Evolutionary conservation across 2,888 invertebrate species (phyloP).

Genomic region (Eupithecia subfuscata): DNA sequence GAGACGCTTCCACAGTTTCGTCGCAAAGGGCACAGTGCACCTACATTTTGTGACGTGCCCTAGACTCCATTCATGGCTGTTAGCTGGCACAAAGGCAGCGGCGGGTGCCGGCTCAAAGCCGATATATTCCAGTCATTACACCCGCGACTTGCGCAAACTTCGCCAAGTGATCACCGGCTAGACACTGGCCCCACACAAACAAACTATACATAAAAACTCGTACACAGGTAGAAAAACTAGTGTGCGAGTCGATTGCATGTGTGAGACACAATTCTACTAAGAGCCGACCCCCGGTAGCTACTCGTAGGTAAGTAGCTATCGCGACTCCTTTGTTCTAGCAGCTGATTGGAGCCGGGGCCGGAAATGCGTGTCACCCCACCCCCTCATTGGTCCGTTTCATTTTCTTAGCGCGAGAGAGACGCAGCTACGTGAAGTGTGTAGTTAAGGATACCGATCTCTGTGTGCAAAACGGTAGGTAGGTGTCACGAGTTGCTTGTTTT

Average conservation of each 20-base stretch:
- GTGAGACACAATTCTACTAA: constrained; percentile 71
- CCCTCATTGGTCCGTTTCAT: constrained; percentile 84
- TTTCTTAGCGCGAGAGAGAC: constrained; percentile 83
- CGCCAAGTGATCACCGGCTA: constrained; percentile 72
- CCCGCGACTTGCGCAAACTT: constrained; percentile 70
- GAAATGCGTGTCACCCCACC: constrained; percentile 84
- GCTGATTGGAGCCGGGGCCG: constrained; percentile 84
- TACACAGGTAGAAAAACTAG: constrained; percentile 69
- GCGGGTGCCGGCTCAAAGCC: constrained; percentile 59
- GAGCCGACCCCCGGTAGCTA: constrained; percentile 76
- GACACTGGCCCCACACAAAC: constrained; percentile 71
- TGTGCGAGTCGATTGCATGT: constrained; percentile 63
- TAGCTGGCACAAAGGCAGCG: constrained; percentile 61
- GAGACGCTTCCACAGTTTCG: constrained; percentile 31
- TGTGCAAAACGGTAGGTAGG: constrained; percentile 77
- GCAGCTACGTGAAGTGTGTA: constrained; percentile 78
- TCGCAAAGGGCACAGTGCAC: constrained; percentile 35
- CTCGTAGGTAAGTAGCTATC: constrained; percentile 82
- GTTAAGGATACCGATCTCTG: constrained; percentile 78
- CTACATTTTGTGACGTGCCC: constrained; percentile 49
- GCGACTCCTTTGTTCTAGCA: constrained; percentile 84
- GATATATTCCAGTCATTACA: constrained; percentile 71
- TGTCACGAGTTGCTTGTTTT: constrained; percentile 72
- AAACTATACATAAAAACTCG: constrained; percentile 71
- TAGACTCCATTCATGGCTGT: constrained; percentile 55